Conservation (phyloP, 1,140 invertebrate species). For the Epicauta chinensis region DNA sequence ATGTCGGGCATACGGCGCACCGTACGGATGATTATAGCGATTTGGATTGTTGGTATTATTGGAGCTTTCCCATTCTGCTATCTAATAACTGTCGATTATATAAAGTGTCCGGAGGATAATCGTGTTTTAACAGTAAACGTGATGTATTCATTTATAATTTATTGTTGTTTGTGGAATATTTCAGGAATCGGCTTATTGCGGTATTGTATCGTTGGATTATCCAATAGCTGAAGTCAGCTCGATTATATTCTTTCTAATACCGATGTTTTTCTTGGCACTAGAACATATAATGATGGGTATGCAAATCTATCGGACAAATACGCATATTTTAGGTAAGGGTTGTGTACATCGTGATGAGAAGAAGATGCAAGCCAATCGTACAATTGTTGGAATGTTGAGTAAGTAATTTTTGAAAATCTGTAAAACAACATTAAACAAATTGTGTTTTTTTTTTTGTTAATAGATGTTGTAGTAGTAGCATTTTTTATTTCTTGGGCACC, state of each 20-base stretch:
- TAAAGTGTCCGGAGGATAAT: not conserved
- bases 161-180: not conserved
- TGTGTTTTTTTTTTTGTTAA: slow-evolving; percentile 40
- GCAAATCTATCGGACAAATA: slow-evolving; percentile 51
- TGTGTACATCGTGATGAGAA: slow-evolving; percentile 58
- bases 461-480: slow-evolving; percentile 92
- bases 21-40: slow-evolving; percentile 66
- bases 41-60: slow-evolving; percentile 73
- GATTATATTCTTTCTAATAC: slow-evolving; percentile 76
- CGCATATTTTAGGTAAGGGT: slow-evolving; percentile 41
- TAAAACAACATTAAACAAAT: slow-evolving; percentile 1
- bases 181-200: slow-evolving; percentile 69
- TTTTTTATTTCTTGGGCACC: slow-evolving; percentile 97
- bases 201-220: slow-evolving; percentile 57
- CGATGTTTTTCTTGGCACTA: slow-evolving; percentile 68
- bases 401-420: slow-evolving; percentile 34
- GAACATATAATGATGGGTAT: slow-evolving; percentile 74
- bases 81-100: slow-evolving; percentile 61
- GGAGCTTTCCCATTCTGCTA: slow-evolving; percentile 72
- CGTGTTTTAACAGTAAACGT: not conserved
- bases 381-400: slow-evolving; percentile 79
- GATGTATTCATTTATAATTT: too few species aligned
- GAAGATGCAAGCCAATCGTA: slow-evolving; percentile 61
- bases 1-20: slow-evolving; percentile 76
- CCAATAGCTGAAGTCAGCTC: slow-evolving; percentile 76